Conservation (phyloP, 2,113 vertebrate species). For the Melozone crissalis region DNA sequence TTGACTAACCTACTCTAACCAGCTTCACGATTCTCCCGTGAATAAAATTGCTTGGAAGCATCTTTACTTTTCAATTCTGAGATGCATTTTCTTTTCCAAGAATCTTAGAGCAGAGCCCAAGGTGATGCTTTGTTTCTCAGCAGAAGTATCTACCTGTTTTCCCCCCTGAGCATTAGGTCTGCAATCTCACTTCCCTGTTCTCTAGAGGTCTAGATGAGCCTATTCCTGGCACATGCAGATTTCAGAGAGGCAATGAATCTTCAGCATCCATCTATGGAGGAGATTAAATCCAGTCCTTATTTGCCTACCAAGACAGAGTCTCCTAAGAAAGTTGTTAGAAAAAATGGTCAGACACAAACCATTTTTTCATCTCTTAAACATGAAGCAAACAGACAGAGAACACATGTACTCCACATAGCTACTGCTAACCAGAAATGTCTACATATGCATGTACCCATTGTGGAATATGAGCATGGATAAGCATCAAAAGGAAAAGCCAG, state of each 20-base stretch:
- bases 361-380: neutral
- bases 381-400: neutral
- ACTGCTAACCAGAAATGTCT: conserved; percentile 1
- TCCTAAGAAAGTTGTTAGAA: neutral
- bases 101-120: neutral
- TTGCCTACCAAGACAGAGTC: neutral
- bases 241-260: neutral
- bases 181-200: neutral
- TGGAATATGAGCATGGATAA: neutral
- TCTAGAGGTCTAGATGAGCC: neutral
- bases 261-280: neutral
- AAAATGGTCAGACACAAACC: neutral
- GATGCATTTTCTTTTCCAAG: neutral
- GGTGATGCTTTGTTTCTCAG: neutral
- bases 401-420: neutral
- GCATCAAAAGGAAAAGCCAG: neutral
- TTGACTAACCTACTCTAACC: neutral
- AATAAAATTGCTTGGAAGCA: neutral
- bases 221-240: neutral
- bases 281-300: neutral
- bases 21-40: neutral
- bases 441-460: neutral
- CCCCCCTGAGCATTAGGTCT: neutral
- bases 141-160: neutral
- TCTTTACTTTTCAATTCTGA: neutral